Evolutionary conservation across 2,113 vertebrate genomes (phyloP).

Genomic region (Urocolius indicus): DNA sequence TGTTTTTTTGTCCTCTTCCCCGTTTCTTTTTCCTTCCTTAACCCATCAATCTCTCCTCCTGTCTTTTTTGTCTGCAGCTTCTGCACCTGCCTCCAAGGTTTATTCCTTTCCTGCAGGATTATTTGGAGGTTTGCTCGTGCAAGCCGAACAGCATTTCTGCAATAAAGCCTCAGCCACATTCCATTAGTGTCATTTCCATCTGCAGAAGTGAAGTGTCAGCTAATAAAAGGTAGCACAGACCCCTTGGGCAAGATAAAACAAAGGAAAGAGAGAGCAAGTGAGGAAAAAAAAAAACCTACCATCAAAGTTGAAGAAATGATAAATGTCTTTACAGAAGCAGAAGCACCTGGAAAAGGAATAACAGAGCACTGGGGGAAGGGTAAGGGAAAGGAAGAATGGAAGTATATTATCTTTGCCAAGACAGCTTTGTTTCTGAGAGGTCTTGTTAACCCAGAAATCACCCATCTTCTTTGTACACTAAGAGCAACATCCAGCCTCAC

Average conservation of each 20-base stretch:
- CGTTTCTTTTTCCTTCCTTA: not conserved
- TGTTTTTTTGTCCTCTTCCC: not conserved
- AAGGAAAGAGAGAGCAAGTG: constrained; percentile 19
- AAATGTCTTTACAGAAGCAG: constrained; percentile 54
- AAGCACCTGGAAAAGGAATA: constrained; percentile 43
- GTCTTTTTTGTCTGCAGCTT: not conserved
- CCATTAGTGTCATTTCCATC: constrained; percentile 68
- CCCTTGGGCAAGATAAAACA: constrained; percentile 65
- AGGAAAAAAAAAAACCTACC: not conserved
- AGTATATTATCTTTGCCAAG: not conserved
- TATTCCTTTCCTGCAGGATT: not conserved
- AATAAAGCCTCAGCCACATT: constrained; percentile 68
- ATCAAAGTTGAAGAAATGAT: constrained; percentile 56
- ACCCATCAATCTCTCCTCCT: not conserved
- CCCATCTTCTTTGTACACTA: not conserved
- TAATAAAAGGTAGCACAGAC: constrained; percentile 70
- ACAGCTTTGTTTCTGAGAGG: not conserved
- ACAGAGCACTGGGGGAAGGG: not conserved
- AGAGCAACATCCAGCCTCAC: not conserved
- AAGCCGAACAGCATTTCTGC: constrained; percentile 28
- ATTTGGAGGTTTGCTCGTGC: constrained; percentile 48
- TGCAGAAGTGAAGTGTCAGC: constrained; percentile 71
- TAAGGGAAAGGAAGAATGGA: not conserved
- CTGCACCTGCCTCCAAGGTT: constrained; percentile 8
- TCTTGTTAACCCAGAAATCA: constrained; percentile 3